Base-by-base conservation (phyloP, 35 echinoderm and acorn worm species). In the Lytechinus variegatus region DNA sequence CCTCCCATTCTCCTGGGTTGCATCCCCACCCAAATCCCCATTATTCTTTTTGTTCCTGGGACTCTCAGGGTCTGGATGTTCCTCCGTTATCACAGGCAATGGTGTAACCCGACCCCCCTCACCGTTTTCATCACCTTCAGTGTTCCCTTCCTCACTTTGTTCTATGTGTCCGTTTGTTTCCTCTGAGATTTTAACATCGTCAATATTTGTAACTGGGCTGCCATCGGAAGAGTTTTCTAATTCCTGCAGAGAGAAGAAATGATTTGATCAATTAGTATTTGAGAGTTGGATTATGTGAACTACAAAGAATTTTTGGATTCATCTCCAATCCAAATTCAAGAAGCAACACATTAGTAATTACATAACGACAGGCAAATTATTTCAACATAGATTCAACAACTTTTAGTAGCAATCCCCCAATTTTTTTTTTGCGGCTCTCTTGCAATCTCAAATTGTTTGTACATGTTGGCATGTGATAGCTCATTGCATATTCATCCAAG, bases 11-110 rank as follows among this genome's bases (percentile, higher is more conserved):
- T 93, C 52, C 92, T 93, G 92, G 13, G 24, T 57, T 10, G 7
- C 54, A 16, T 93, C 92, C 27, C 53, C 92, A 10, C 92, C 92
- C 28, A 90, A 90, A n/a, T 93, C 92, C 53, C 92, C 92, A 57
- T 93, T 44, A 44, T 44, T 93, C 92, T 93, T 93, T 57, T 93
- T 93, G 92, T 93, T 93, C 53, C 92, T 54, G 8, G 92, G 92
- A 44, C 92, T 93, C 92, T 93, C 92, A 10, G 92, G 92, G 92
- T 93, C 92, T 54, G 92, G 57, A 54, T 56, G 92, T 93, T 93
- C 92, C 54, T 93, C 92, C 9, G 52, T 93, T 55, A 93, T 93
- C 54, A 93, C 92, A 10, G 92, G 92, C 92, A 93, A 3, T 5
- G 92, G 92, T 13, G 92, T 93, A 5, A 93, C 92, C 13, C 92